Evolutionary conservation across 2,888 invertebrate species (phyloP).

Genomic region (Sinotaia quadrata): DNA sequence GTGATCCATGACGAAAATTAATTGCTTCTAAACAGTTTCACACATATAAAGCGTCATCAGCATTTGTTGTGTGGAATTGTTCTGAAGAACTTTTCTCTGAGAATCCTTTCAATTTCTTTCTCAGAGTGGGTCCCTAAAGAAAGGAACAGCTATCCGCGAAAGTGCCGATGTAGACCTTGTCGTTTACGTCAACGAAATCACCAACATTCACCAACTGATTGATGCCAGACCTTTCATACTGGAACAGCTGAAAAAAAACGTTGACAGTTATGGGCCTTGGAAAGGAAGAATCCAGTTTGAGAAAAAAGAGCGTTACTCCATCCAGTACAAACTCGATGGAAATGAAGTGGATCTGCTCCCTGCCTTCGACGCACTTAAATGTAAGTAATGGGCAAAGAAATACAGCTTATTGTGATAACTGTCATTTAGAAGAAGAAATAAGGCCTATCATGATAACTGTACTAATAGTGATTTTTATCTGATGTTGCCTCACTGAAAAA

Average conservation of each 20-base stretch:
- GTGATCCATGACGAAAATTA: not conserved
- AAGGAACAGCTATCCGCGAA: conserved; percentile 6
- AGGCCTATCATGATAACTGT: too few relatives aligned
- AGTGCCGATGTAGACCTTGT: conserved; percentile 21
- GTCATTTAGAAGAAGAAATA: too few relatives aligned
- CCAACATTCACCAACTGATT: not conserved
- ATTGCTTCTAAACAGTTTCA: not conserved
- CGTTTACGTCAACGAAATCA: conserved; percentile 13
- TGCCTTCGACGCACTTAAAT: not conserved
- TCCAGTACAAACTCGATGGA: not conserved
- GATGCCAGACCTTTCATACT: not conserved
- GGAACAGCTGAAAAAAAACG: not conserved
- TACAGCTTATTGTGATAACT: too few relatives aligned
- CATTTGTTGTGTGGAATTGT: too few relatives aligned
- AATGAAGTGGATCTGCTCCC: not conserved
- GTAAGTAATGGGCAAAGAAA: not conserved
- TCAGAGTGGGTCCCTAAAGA: conserved; percentile 10
- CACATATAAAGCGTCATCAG: not conserved
- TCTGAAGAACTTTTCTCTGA: too few relatives aligned
- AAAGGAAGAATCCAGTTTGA: not conserved
- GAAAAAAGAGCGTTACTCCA: not conserved
- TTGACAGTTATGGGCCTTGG: not conserved
- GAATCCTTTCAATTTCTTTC: not conserved
- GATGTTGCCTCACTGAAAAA: not conserved
- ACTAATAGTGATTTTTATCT: too few relatives aligned